Evolutionary conservation across 1,140 invertebrate species (phyloP).

Genomic region (Drosophila takahashii): DNA sequence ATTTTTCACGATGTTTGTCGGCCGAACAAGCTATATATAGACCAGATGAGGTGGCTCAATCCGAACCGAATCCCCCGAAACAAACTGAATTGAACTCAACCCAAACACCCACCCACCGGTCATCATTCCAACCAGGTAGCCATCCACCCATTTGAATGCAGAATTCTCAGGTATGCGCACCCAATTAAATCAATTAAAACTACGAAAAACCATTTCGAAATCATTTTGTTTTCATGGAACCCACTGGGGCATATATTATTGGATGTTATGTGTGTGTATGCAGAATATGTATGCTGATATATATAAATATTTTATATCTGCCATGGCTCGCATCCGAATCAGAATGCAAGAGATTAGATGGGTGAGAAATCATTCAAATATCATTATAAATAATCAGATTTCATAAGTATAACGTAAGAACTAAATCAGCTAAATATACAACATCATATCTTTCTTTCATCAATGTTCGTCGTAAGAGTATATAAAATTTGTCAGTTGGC

Average conservation of each 20-base stretch:
- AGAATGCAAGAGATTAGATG: conserved; percentile 53
- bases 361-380: conserved; percentile 37
- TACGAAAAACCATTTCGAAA: conserved; percentile 42
- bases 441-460: conserved; percentile 53
- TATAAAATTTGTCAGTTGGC: conserved; percentile 44
- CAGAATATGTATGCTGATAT: conserved; percentile 34
- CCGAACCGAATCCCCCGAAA: conserved; percentile 7
- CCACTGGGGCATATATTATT: conserved; percentile 81
- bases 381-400: conserved; percentile 64
- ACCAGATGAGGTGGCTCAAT: conserved; percentile 64
- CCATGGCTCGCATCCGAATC: conserved; percentile 27
- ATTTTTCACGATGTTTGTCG: conserved; percentile 68
- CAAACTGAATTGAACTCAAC: conserved; percentile 15
- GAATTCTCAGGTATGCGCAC: conserved; percentile 45
- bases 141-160: conserved; percentile 23
- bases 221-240: conserved; percentile 73
- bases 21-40: conserved; percentile 69
- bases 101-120: conserved; percentile 40
- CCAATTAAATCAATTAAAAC: conserved; percentile 68
- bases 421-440: conserved; percentile 79
- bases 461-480: conserved; percentile 38
- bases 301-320: conserved; percentile 33
- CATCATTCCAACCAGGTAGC: conserved; percentile 21
- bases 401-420: conserved; percentile 70
- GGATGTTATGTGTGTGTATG: conserved; percentile 62